phyloP scores from a whole-genome alignment of 2,113 vertebrate genomes.

The Nipponia nippon region DNA sequence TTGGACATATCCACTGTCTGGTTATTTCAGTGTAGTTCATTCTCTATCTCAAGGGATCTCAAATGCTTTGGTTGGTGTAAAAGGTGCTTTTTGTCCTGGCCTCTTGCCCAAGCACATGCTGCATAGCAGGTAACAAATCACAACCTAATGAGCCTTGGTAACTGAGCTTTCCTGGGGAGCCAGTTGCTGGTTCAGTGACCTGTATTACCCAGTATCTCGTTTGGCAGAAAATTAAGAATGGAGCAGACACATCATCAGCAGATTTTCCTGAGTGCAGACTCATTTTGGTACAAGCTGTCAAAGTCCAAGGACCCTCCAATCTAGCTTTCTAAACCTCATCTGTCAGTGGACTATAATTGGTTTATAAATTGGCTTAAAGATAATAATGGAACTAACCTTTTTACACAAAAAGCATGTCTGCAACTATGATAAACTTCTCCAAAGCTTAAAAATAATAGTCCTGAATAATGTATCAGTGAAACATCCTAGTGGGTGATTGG shows the following conservation, averaged over 20 bases:
- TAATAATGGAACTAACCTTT: not conserved
- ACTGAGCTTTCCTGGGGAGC: not conserved
- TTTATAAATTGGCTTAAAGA: constrained; percentile 39
- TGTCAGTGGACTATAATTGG: not conserved
- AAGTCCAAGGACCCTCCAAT: constrained; percentile 67
- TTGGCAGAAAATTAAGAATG: constrained; percentile 50
- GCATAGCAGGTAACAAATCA: not conserved
- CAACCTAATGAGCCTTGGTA: not conserved
- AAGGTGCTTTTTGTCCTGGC: not conserved
- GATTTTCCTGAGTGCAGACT: constrained; percentile 44
- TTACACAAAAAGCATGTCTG: not conserved
- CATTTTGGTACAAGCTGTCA: constrained; percentile 34
- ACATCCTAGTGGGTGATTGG: not conserved
- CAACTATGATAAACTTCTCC: not conserved
- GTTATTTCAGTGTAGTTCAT: not conserved
- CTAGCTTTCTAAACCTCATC: constrained; percentile 36
- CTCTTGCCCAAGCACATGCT: not conserved
- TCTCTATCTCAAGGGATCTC: not conserved
- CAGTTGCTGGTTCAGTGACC: constrained; percentile 16
- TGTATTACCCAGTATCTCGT: constrained; percentile 14
- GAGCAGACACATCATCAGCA: constrained; percentile 72
- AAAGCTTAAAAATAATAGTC: not conserved
- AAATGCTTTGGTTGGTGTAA: not conserved
- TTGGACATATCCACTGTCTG: not conserved
- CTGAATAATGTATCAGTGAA: not conserved